Conservation (phyloP, 2,797 vertebrate species). For the Rhynchonycteris naso region DNA sequence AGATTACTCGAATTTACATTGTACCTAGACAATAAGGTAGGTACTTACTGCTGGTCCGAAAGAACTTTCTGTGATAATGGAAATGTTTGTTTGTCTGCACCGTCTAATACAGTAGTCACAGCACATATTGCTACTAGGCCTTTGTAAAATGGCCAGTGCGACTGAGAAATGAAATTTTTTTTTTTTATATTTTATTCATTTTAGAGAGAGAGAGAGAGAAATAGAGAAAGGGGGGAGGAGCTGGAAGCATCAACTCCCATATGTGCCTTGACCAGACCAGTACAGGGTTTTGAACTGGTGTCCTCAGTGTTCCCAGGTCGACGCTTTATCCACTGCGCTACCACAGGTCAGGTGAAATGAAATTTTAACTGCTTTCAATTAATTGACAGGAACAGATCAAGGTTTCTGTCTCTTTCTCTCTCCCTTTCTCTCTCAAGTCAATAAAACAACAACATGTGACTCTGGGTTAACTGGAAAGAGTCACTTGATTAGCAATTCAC, state of each 20-base stretch:
- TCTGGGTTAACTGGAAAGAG: background rate
- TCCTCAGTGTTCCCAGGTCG: no score
- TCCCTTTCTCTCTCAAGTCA: no score
- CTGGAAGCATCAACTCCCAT: no score
- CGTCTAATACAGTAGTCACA: background rate
- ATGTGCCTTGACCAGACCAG: no score
- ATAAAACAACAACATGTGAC: background rate
- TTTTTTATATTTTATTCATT: no score
- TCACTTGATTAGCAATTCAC: background rate
- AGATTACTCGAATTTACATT: background rate
- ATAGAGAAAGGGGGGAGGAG: no score
- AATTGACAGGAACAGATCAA: background rate
- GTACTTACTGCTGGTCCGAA: background rate
- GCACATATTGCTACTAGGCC: background rate
- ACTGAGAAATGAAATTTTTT: background rate
- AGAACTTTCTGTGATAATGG: background rate
- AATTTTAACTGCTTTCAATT: conserved; percentile 38
- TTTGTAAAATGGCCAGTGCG: background rate
- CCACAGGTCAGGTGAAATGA: no score
- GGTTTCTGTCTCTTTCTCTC: no score
- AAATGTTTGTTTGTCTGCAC: background rate
- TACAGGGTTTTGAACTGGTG: no score
- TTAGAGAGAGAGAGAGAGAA: no score
- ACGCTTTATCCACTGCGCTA: no score
- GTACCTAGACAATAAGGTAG: background rate